A percentile compares a stretch with the other conserved stretches of the same genome.
Evolutionary conservation across 2,797 vertebrate genomes (phyloP).

Genomic region (Epinephelus coioides): DNA sequence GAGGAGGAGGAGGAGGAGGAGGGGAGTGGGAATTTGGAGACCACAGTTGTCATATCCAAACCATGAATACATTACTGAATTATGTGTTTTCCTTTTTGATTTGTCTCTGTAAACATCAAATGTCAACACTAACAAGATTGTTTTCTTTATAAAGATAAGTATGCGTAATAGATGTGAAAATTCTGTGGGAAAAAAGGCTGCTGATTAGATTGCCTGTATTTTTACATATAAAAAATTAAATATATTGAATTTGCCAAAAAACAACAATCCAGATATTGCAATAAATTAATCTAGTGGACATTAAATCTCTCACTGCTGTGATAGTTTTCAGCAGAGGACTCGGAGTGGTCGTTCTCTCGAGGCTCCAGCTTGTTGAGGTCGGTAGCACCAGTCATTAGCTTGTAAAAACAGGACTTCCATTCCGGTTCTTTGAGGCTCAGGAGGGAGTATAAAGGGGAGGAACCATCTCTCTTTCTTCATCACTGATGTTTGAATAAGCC

Average conservation of each 20-base stretch:
- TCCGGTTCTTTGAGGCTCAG: slow-evolving; percentile 55
- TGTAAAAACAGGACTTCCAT: slow-evolving; percentile 72
- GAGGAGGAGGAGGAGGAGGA: slow-evolving; percentile 11
- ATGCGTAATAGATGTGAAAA: neutral
- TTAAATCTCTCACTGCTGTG: slow-evolving; percentile 1
- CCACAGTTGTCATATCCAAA: slow-evolving; percentile 29
- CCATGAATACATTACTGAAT: slow-evolving; percentile 31
- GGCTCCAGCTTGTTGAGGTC: slow-evolving; percentile 41
- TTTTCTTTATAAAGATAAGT: neutral
- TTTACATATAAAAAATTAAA: slow-evolving; percentile 17
- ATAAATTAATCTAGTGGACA: neutral
- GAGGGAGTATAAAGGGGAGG: slow-evolving; percentile 49
- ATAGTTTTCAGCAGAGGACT: slow-evolving; percentile 25
- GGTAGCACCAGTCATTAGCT: slow-evolving; percentile 70
- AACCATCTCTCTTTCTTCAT: slow-evolving; percentile 59
- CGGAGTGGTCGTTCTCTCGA: slow-evolving; percentile 12
- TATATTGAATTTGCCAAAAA: neutral
- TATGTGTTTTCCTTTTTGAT: neutral
- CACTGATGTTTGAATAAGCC: slow-evolving; percentile 74
- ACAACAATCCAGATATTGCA: neutral
- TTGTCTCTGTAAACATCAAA: slow-evolving; percentile 12
- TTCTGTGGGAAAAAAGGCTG: neutral
- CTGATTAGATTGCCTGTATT: neutral
- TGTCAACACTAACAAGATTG: neutral
- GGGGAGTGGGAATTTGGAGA: slow-evolving; percentile 15